Conservation (phyloP, 1,140 invertebrate species). For the Sitophilus oryzae region DNA sequence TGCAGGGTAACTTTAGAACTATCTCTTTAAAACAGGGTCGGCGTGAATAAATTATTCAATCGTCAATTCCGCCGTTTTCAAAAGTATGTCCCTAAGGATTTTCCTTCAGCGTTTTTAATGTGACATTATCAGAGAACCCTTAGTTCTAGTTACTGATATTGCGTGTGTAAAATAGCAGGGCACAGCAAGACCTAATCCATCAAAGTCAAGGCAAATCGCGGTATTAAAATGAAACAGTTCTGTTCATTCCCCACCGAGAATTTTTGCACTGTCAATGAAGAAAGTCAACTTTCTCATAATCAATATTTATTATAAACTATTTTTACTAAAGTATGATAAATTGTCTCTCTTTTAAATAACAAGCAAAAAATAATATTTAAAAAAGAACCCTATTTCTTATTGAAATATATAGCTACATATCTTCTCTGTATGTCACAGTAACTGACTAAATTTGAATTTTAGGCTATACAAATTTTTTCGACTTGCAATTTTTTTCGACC, state of each 20-base stretch:
- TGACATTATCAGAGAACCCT: conserved; percentile 23
- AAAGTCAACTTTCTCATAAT: not conserved
- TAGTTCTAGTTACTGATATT: conserved; percentile 29
- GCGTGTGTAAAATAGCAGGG: conserved; percentile 31
- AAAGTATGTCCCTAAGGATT: conserved; percentile 18
- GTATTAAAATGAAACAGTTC: conserved; percentile 37
- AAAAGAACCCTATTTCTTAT: too few species aligned
- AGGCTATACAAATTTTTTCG: too few species aligned
- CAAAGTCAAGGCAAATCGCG: conserved; percentile 36
- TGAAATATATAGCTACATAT: too few species aligned
- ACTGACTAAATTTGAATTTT: too few species aligned
- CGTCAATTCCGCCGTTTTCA: conserved; percentile 21
- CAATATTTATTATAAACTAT: not conserved
- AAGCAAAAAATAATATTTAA: too few species aligned
- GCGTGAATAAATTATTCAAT: conserved; percentile 23
- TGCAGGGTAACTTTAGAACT: too few species aligned
- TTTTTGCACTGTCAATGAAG: conserved; percentile 15
- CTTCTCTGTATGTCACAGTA: too few species aligned
- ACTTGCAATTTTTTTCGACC: too few species aligned
- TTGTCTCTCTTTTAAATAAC: too few species aligned
- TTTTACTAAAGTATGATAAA: not conserved
- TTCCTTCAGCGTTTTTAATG: conserved; percentile 22
- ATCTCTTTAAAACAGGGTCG: conserved; percentile 13
- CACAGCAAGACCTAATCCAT: conserved; percentile 36
- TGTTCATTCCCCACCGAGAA: conserved; percentile 27